Base-by-base conservation (phyloP, 2,797 vertebrate genomes). In the Champsocephalus esox region DNA sequence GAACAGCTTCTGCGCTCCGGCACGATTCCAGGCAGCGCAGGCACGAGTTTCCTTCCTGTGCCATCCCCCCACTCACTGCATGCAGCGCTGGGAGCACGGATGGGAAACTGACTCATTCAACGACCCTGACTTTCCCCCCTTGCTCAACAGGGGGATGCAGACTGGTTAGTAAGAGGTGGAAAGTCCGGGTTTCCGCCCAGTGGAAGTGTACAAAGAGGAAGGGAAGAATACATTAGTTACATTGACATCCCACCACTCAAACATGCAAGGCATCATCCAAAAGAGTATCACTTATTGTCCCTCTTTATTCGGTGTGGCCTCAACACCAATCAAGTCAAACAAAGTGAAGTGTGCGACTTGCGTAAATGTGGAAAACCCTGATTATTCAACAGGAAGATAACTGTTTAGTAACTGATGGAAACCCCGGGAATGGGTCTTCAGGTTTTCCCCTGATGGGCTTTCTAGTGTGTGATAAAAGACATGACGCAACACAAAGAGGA, bases 41-140 rank as follows among this genome's bases (percentile, higher is more conserved):
- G 75, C 82, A 75, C 58, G 43, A 62, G 65, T 87, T 91, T 85
- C 87, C 85, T 86, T 86, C 85, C 86, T 85, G 79, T 75, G 41
- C 75, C 24, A 73, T 80, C 62, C 66, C 63, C 87, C 83, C 80
- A 77, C 88, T 83, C 80, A 73, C 66, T 71, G 80, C 78, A 81
- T 66, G 60, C 78, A 44, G 79, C 66, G 51, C n/a, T 62, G 62
- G 74, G 79, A 61, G 24, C 51, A 55, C 13, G 43, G 63, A 84
- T 58, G 54, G 82, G 81, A 91, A 90, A 72, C 58, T 77, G 86
- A 90, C 69, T 90, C 88, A 87, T 3, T 28, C 24, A 70, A 41
- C 59, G 50, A 17, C 44, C 46, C 10, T 71, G 66, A 68, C 66
- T 82, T 84, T 87, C 79, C 50, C 79, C 34, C 19, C 34, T 84